phyloP scores from a whole-genome alignment of 1,140 invertebrate genomes.

The Dendroctonus valens region DNA sequence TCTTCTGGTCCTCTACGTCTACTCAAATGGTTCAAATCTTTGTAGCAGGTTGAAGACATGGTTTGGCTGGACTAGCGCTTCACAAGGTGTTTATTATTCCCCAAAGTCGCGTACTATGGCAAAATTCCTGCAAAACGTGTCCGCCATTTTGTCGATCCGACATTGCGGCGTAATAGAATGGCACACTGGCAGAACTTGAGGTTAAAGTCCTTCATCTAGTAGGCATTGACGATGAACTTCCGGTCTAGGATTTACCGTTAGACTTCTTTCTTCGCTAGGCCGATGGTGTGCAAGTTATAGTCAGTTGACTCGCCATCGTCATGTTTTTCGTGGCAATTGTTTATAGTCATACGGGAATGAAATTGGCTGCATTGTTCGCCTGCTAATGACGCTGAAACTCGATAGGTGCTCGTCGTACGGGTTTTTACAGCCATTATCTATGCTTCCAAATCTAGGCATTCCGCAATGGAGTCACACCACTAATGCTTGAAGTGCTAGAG shows the following conservation, averaged over 20 bases:
- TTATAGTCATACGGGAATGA: constrained; percentile 8
- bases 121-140: constrained; percentile 20
- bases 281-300: constrained; percentile 24
- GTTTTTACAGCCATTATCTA: no score
- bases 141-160: constrained; percentile 22
- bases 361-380: neutral
- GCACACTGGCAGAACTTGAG: constrained; percentile 40
- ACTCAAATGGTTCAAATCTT: no score
- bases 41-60: no score
- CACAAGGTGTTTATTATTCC: neutral
- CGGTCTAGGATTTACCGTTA: constrained; percentile 46
- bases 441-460: no score
- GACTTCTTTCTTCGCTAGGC: constrained; percentile 28
- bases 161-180: constrained; percentile 37
- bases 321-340: constrained; percentile 21
- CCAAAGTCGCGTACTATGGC: constrained; percentile 5
- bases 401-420: no score
- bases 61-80: no score
- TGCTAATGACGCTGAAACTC: no score
- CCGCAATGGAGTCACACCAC: no score
- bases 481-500: no score
- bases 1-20: no score
- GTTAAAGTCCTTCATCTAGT: constrained; percentile 47
- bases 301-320: constrained; percentile 1
- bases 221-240: constrained; percentile 45